Percentiles rank a stretch among this genome's conserved stretches.
Evolutionary conservation across 2,888 invertebrate species (phyloP).

Genomic region (Orthosia cruda): DNA sequence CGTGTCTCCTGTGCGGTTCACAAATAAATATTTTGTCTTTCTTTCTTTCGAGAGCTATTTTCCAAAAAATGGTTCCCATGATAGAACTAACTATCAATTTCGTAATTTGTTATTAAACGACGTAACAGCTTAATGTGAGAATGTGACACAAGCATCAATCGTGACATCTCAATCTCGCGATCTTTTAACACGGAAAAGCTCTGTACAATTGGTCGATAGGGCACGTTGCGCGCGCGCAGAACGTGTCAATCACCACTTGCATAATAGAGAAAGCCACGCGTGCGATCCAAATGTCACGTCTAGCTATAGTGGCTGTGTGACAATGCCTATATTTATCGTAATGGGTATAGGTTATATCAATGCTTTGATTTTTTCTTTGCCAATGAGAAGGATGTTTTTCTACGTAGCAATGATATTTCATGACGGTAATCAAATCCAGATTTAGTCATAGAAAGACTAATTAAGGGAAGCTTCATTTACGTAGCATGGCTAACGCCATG

Average conservation of each 20-base stretch:
- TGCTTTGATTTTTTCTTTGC: neutral
- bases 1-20: too few species aligned
- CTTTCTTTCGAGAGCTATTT: too few species aligned
- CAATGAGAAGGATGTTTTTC: neutral
- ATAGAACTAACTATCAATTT: conserved; percentile 6
- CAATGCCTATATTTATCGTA: conserved; percentile 68
- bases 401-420: neutral
- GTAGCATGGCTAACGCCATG: neutral
- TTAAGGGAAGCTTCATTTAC: neutral
- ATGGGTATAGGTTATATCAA: conserved; percentile 4
- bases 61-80: neutral
- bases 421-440: neutral
- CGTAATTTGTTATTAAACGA: conserved; percentile 25
- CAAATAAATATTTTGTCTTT: too few species aligned
- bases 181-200: conserved; percentile 85
- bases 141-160: conserved; percentile 81
- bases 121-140: conserved; percentile 65
- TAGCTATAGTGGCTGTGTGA: conserved; percentile 71
- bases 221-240: conserved; percentile 81
- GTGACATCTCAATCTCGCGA: conserved; percentile 86
- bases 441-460: neutral
- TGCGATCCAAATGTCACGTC: conserved; percentile 81
- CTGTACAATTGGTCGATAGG: conserved; percentile 83
- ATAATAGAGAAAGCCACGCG: conserved; percentile 83
- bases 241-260: conserved; percentile 87